Evolutionary conservation across 53 echinoderm and acorn worm species (phyloP), one percentile per base, ranked within the genome.

Genomic region (Apostichopus leukothele): DNA sequence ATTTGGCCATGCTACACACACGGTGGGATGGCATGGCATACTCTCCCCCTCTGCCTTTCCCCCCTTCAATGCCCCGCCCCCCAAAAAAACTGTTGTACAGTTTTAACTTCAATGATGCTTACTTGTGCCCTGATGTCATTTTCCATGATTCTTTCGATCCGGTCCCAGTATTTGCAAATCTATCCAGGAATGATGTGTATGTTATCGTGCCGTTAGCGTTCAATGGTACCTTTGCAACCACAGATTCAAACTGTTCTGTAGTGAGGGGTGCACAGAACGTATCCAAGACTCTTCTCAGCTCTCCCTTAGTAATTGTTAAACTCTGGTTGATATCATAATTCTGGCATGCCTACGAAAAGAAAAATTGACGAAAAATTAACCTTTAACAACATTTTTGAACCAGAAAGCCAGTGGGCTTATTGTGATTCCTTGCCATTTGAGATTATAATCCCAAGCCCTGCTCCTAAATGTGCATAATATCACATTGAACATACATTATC

Each of bases 271-370:
- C 89, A 80, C 95, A 95, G 90, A 93, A 99, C 74, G 84, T 92
- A 85, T 99, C 99, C 55, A 99, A 88, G 9, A 99, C 96, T 2
- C 96, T 89, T 0, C 99, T 93, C 14, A 99, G 90, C 88, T 99
- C 99, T 23, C 99, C 99, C 88, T 96, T 96, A 5, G 99, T 99
- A 83, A 99, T 92, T 53, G 96, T 89, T 87, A 99, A 74, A 77
- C 99, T 99, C 81, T 99, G 96, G 89, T 99, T 94, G 16, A 99
- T 99, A 86, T 99, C 99, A 59, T 99, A 99, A 84, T 99, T 99
- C 77, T 99, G 99, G 76, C 96, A 96, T 9, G 99, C 99, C 97
- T 96, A 78, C 12, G 54, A 76, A 68, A 78, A 14, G 7, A 75
- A 5, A 39, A 74, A 74, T 74, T 19, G 77, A 25, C 11, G 3